phyloP scores from a whole-genome alignment of 2,797 vertebrate species.

The Myripristis murdjan region DNA sequence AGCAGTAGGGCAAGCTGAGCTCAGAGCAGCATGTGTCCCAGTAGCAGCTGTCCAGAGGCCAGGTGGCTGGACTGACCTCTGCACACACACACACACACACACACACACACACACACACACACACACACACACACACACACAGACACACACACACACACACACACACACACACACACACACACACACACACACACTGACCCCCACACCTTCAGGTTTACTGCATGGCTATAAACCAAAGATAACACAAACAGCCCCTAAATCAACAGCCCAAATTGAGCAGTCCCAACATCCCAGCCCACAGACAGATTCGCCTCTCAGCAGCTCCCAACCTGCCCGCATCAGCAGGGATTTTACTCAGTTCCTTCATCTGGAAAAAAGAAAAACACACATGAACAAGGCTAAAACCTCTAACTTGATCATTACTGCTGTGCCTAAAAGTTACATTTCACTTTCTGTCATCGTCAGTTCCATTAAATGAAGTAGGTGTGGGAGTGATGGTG shows the following conservation, averaged over 20 bases:
- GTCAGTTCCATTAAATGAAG: too few relatives aligned
- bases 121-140: too few relatives aligned
- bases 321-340: conserved; percentile 19
- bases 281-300: conserved; percentile 63
- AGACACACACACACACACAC: conserved; percentile 27
- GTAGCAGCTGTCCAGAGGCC: conserved; percentile 77
- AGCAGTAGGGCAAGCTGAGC: conserved; percentile 41
- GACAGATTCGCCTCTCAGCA: conserved; percentile 65
- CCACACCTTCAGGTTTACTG: conserved; percentile 74
- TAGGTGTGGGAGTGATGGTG: too few relatives aligned
- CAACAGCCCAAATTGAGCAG: conserved; percentile 73
- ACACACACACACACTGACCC: conserved; percentile 40
- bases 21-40: conserved; percentile 68
- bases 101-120: too few relatives aligned
- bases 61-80: conserved; percentile 75
- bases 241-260: conserved; percentile 80
- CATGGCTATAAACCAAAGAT: conserved; percentile 77
- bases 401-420: neutral
- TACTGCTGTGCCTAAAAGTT: conserved; percentile 6
- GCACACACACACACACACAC: conserved; percentile 23
- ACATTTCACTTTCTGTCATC: too few relatives aligned
- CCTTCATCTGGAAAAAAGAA: neutral
- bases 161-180: conserved; percentile 30
- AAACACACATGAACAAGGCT: neutral
- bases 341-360: too few relatives aligned